Conservation (phyloP, 53 echinoderm and acorn worm genomes). For the Paelopatides confundens region DNA sequence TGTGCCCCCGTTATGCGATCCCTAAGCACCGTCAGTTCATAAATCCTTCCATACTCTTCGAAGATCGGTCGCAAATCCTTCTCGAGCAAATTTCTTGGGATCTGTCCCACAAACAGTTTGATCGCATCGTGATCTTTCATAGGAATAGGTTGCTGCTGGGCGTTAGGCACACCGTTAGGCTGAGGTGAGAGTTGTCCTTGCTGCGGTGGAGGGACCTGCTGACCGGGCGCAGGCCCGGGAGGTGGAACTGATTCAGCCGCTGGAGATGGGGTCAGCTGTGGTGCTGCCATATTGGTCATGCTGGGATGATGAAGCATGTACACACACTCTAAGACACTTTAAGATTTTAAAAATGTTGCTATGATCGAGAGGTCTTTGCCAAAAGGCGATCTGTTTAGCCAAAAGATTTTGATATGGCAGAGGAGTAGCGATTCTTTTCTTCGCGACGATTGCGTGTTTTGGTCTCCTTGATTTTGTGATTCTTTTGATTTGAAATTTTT, state of each 20-base stretch:
- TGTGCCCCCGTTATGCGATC: conserved; percentile 97
- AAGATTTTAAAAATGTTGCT: conserved; percentile 35
- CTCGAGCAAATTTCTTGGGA: conserved; percentile 96
- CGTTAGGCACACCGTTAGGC: conserved; percentile 80
- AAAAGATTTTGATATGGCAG: not conserved
- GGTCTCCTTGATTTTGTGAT: not conserved
- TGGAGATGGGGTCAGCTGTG: conserved; percentile 81
- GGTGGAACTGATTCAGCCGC: conserved; percentile 70
- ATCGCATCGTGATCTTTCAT: conserved; percentile 99
- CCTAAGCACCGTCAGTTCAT: conserved; percentile 96
- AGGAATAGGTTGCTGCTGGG: conserved; percentile 92
- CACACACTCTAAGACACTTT: conserved; percentile 51
- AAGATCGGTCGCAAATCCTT: conserved; percentile 97
- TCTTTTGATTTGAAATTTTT: not conserved
- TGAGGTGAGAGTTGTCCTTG: conserved; percentile 70
- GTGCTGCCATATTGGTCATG: conserved; percentile 99
- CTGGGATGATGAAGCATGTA: conserved; percentile 68
- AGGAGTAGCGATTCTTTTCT: not conserved
- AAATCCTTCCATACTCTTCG: conserved; percentile 93
- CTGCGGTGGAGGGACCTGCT: conserved; percentile 56
- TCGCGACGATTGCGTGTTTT: not conserved
- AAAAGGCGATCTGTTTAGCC: conserved; percentile 16
- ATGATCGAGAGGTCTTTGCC: conserved; percentile 26
- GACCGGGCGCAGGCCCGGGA: conserved; percentile 68
- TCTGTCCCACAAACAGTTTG: conserved; percentile 98